These are phyloP conservation scores for Neogale vison DNA, from an alignment of 2,113 vertebrate genomes.

Conservation along the genomic window DNA sequence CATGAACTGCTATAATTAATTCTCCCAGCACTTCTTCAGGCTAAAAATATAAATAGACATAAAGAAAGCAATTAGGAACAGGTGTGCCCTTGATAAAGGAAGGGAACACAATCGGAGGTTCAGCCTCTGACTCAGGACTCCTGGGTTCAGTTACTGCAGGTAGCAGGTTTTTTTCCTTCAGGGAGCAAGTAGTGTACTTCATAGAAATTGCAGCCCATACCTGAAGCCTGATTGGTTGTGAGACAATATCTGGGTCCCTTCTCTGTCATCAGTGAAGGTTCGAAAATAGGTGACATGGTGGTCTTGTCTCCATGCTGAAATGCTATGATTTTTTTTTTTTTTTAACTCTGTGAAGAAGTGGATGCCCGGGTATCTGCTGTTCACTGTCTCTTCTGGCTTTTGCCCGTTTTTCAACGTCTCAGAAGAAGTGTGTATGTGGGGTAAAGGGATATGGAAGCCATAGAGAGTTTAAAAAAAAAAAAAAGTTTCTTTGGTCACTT, in stretches of 20 bases:
- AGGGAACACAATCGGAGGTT: constrained; percentile 16
- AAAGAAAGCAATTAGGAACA: constrained; percentile 70
- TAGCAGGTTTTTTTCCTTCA: neutral
- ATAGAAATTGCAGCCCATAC: neutral
- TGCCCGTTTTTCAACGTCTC: neutral
- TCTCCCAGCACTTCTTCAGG: constrained; percentile 49
- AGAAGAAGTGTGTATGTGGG: neutral
- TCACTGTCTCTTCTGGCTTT: neutral
- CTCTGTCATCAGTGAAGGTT: neutral
- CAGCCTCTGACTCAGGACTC: constrained; percentile 37
- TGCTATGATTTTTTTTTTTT: neutral
- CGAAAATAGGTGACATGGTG: neutral
- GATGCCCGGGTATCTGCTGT: neutral
- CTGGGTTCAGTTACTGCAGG: constrained; percentile 11
- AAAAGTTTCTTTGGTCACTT: neutral
- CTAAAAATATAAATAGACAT: constrained; percentile 73
- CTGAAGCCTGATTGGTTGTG: neutral
- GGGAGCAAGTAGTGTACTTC: neutral
- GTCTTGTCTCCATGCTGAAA: neutral
- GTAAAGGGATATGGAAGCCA: neutral
- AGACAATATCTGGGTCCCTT: neutral
- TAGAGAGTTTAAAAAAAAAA: neutral
- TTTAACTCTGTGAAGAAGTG: neutral
- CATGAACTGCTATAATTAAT: constrained; percentile 73
- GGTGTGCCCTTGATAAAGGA: constrained; percentile 59